Conservation (phyloP, 2,113 vertebrate genomes). For the Oncorhynchus keta region DNA sequence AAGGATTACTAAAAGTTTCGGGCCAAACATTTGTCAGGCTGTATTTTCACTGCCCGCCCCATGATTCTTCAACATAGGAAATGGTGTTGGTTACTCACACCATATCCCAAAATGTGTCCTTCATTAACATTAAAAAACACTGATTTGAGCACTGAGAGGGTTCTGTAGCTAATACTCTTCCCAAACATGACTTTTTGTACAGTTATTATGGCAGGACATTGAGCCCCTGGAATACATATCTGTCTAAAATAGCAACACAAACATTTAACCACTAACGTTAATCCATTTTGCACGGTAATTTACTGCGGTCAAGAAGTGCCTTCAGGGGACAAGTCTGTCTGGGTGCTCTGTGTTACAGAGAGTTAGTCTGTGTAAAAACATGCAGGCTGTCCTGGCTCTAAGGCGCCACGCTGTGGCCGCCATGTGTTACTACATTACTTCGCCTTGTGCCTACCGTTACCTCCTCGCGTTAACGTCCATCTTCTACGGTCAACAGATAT, state of each 20-base stretch:
- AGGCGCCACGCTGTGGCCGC: neutral
- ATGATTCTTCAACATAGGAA: neutral
- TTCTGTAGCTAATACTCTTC: neutral
- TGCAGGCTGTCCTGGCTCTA: neutral
- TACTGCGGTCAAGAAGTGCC: neutral
- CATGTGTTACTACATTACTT: constrained; percentile 8
- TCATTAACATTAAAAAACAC: constrained; percentile 33
- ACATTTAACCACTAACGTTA: neutral
- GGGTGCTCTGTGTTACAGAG: neutral
- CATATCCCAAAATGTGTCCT: no score
- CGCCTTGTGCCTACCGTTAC: neutral
- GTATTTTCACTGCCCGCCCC: neutral
- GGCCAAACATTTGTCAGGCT: neutral
- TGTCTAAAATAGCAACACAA: neutral
- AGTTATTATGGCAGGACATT: neutral
- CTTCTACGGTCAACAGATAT: neutral
- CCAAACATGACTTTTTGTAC: neutral
- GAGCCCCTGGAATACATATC: neutral
- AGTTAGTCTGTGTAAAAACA: neutral
- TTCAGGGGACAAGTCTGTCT: neutral
- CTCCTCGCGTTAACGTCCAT: neutral
- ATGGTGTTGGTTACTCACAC: neutral
- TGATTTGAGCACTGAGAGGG: neutral
- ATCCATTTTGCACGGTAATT: neutral
- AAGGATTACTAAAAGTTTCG: no score